Evolutionary conservation across 2,888 invertebrate genomes (phyloP).

Genomic region (Cephonodes hylas): DNA sequence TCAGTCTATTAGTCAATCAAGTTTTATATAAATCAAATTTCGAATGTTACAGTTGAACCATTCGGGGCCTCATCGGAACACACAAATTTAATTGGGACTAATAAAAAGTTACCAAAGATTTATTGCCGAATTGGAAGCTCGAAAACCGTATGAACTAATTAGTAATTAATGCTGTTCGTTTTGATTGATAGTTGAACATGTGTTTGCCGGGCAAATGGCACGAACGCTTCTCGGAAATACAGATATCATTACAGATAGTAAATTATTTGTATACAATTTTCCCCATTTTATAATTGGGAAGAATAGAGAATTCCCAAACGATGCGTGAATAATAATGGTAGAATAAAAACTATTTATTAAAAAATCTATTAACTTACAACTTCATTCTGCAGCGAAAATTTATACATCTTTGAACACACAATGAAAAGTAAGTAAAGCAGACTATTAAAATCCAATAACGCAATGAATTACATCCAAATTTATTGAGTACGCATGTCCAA

Average conservation of each 20-base stretch:
- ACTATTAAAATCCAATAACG: neutral
- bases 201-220: constrained; percentile 23
- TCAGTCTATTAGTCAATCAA: constrained; percentile 5
- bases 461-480: neutral
- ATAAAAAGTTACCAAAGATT: constrained; percentile 12
- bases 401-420: neutral
- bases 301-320: no score
- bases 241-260: neutral
- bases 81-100: constrained; percentile 1
- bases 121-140: constrained; percentile 32
- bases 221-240: neutral
- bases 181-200: constrained; percentile 57
- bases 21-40: constrained; percentile 2
- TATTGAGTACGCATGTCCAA: neutral
- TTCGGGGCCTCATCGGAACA: neutral
- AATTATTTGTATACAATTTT: neutral
- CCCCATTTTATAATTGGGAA: neutral
- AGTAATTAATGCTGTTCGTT: constrained; percentile 54
- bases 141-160: constrained; percentile 59
- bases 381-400: no score
- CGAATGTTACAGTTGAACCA: neutral
- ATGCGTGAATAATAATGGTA: no score
- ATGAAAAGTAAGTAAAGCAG: neutral
- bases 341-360: no score
- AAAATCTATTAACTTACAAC: no score